Evolutionary conservation across 2,797 vertebrate species (phyloP), one percentile per base, ranked within the genome.

Genomic region (Fistularia commersonii): DNA sequence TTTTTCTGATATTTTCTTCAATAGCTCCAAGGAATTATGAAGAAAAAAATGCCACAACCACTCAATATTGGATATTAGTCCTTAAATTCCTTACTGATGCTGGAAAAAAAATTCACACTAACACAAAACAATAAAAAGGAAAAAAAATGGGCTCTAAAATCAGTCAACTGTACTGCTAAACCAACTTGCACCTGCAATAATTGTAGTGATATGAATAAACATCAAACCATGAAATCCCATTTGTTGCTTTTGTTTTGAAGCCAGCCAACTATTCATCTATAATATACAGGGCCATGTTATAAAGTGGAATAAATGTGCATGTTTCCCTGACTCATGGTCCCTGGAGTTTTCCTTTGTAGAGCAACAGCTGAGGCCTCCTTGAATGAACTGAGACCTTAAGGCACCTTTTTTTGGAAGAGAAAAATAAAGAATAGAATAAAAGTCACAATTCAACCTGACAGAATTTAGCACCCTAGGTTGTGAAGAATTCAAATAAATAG

Each of bases 311-410:
- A 43, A 57, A 8, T 54, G 49, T 38, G 40, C 44, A 42, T 13
- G 31, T 58, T 57, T 61, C 23, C 49, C 48, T 32, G 12, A 54
- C 11, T 41, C 12, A 11, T 3, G 10, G 36, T 68, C 52, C 38
- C 63, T 1, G 10, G 43, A 45, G 64, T 46, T 54, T 46, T 34
- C 32, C 33, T 10, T 40, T 15, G 10, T 54, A 44, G 8, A 47
- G 11, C 39, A 55, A 45, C 66, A 75, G 60, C 73, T 60, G 71
- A 69, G 60, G 49, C 66, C 41, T 56, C 34, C 39, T 35, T 48
- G 39, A 50, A 41, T 46, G 11, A 54, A 14, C 38, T 6, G 8
- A 46, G 37, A 51, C 62, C 54, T 36, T 6, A 23, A 41, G 45
- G 1, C 1, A 58, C 45, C 48, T 32, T 13, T 32, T 59, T 45